Evolutionary conservation across 2,888 invertebrate species (phyloP).

Genomic region (Polyommatus icarus): DNA sequence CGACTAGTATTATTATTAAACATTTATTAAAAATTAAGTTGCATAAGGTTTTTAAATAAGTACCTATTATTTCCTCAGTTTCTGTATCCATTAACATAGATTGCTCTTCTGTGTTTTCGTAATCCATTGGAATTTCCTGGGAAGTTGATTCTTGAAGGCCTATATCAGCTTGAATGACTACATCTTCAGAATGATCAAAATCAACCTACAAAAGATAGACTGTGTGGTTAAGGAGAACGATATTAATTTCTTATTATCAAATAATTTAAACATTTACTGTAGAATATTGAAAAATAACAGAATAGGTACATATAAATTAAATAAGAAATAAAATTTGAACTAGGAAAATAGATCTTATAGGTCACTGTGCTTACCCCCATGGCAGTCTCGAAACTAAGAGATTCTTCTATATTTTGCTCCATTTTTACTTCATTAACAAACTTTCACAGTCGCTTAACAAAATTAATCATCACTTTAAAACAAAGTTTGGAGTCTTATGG

Average conservation of each 20-base stretch:
- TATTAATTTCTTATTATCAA: not conserved
- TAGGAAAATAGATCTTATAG: not conserved
- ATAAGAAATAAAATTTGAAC: not conserved
- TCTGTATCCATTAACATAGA: slow-evolving; percentile 67
- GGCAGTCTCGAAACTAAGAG: slow-evolving; percentile 63
- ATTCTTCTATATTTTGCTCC: slow-evolving; percentile 72
- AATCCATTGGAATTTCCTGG: slow-evolving; percentile 65
- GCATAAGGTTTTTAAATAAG: not conserved
- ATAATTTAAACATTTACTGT: no score
- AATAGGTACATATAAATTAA: not conserved
- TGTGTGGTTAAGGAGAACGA: not conserved
- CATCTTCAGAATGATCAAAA: slow-evolving; percentile 61
- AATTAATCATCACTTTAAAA: not conserved
- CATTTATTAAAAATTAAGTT: no score
- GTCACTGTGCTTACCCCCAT: slow-evolving; percentile 61
- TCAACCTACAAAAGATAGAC: slow-evolving; percentile 55
- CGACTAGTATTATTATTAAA: no score
- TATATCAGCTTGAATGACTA: slow-evolving; percentile 62
- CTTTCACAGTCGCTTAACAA: not conserved
- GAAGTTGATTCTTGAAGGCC: slow-evolving; percentile 49
- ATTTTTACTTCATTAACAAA: slow-evolving; percentile 46
- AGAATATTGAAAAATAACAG: not conserved
- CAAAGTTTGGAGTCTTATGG: slow-evolving; percentile 26
- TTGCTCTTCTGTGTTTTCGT: slow-evolving; percentile 64
- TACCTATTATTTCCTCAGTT: slow-evolving; percentile 73